phyloP scores from a whole-genome alignment of 2,113 vertebrate species.

The Pao palembangensis region DNA sequence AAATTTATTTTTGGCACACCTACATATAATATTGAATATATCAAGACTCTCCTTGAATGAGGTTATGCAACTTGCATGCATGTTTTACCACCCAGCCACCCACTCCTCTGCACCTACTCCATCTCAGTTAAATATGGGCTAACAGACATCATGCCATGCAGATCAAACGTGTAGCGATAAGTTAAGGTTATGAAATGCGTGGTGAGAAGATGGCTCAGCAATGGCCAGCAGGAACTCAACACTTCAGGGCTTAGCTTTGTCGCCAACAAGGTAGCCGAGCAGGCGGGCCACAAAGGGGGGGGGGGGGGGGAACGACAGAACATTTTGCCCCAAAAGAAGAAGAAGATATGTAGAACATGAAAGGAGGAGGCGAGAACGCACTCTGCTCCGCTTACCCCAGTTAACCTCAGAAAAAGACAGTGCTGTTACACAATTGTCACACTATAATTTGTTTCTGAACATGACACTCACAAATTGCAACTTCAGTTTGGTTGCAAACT shows the following conservation, averaged over 20 bases:
- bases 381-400: conserved; percentile 51
- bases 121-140: conserved; percentile 56
- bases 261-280: conserved; percentile 58
- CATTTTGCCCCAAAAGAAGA: conserved; percentile 24
- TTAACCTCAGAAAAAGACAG: conserved; percentile 53
- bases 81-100: conserved; percentile 7
- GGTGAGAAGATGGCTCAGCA: conserved; percentile 44
- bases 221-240: conserved; percentile 53
- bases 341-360: conserved; percentile 22
- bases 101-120: conserved; percentile 12
- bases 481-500: not conserved
- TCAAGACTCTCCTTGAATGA: not conserved
- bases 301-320: conserved; percentile 11
- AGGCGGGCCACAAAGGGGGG: conserved; percentile 19
- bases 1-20: not conserved
- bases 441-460: conserved; percentile 2
- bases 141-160: conserved; percentile 67
- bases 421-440: conserved; percentile 23
- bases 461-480: conserved; percentile 8
- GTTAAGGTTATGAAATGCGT: conserved; percentile 66
- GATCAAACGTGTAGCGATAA: conserved; percentile 67
- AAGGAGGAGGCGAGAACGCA: conserved; percentile 13
- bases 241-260: conserved; percentile 60
- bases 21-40: not conserved
- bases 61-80: not conserved